Conservation (phyloP, 2,888 invertebrate genomes). For the Drosophila subquinaria region DNA sequence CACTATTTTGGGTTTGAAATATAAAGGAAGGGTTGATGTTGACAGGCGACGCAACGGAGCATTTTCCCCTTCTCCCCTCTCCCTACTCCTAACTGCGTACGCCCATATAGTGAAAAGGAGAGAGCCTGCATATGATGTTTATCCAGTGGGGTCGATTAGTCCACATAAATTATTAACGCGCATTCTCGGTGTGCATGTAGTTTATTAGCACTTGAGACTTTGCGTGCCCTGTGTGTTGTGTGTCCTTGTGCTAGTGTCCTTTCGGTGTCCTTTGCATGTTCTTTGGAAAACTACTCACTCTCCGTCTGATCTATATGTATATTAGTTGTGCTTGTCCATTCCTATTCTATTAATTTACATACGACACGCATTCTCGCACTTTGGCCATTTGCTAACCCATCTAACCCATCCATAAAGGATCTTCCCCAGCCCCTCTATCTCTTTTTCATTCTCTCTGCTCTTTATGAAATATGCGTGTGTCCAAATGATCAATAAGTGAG, state of each 20-base stretch:
- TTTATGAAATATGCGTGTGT: constrained; percentile 68
- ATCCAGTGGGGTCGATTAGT: constrained; percentile 65
- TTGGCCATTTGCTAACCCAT: constrained; percentile 37
- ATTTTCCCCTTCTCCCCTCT: constrained; percentile 19
- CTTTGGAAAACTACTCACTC: constrained; percentile 47
- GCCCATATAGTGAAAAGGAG: constrained; percentile 15
- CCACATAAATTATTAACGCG: constrained; percentile 79
- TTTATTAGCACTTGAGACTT: constrained; percentile 79
- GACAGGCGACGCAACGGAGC: constrained; percentile 45
- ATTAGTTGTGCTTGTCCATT: constrained; percentile 46
- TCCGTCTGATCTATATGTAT: constrained; percentile 24
- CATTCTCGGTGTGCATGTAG: constrained; percentile 71
- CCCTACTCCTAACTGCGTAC: not conserved
- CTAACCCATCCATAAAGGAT: constrained; percentile 15
- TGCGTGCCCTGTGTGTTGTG: constrained; percentile 12
- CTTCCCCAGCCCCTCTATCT: not conserved
- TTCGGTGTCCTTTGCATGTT: constrained; percentile 78
- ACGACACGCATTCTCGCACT: constrained; percentile 79
- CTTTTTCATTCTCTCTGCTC: constrained; percentile 1
- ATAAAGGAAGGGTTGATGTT: constrained; percentile 75
- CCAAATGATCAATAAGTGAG: constrained; percentile 47
- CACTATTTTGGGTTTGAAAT: constrained; percentile 40
- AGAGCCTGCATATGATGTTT: constrained; percentile 70
- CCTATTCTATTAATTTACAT: constrained; percentile 80
- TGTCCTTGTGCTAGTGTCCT: constrained; percentile 59